Base-by-base conservation (phyloP, 2,888 invertebrate species). In the Tyria jacobaeae region DNA sequence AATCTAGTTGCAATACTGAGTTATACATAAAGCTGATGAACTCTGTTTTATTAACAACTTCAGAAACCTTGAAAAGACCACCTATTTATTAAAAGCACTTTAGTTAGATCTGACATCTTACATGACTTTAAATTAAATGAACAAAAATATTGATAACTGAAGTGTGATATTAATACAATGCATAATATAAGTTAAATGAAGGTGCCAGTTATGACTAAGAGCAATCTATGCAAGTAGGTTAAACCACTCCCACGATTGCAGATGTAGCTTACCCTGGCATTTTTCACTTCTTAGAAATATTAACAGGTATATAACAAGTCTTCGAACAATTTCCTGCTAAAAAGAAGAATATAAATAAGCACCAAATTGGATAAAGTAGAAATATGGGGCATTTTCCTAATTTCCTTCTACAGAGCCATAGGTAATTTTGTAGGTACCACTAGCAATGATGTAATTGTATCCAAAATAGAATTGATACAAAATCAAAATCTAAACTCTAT, bases 201-300 rank as follows among this genome's bases (percentile, higher is more conserved):
- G 81, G 83, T 84, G 83, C 78, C 68, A 71, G 66, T 67, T 77
- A 78, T 80, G 83, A 86, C 76, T 75, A 76, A 81, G 82, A 87
- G 76, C 76, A 81, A 81, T 81, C 76, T 56, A 52, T 64, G 78
- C 66, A 76, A 78, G 84, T 85, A 84, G 82, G 85, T 83, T 82
- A 83, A 34, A 85, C 91, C 91, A 91, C 91, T 91, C 92, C 91
- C 89, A 87, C 83, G 72, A 74, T 68, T 74, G 70, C 88, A 88
- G 82, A 83, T 89, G 87, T 82, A 82, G 80, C 93, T 94, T 94
- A 94, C 93, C 93, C 92, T 82, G 93, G 93, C 93, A 94, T 93
- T 88, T 89, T 91, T 78, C 82, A 79, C 81, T 75, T 78, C 75
- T 75, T 83, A 71, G 70, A 76, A 71, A 73, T 70, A 74, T 56